A percentile compares a stretch with the other conserved stretches of the same genome.
These are phyloP conservation scores for Dryococelus australis DNA, from an alignment of 2,888 invertebrate species.

Conservation along the genomic window DNA sequence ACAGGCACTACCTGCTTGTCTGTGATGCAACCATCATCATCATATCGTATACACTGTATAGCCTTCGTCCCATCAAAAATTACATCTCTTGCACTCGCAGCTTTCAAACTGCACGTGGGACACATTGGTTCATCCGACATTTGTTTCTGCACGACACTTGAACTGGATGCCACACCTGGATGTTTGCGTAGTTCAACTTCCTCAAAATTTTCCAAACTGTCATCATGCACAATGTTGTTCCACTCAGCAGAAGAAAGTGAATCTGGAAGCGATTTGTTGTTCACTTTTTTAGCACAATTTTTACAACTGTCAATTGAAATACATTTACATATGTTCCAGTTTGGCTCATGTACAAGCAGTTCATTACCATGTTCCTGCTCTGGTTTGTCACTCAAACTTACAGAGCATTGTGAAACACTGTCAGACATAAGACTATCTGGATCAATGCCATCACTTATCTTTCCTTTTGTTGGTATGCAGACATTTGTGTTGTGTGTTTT, in stretches of 20 bases:
- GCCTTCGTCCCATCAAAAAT: neutral
- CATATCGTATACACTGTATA: neutral
- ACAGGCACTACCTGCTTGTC: slow-evolving; percentile 11
- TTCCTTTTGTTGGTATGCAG: neutral
- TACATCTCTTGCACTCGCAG: too few species aligned
- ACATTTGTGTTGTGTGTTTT: neutral
- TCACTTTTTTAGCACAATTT: too few species aligned
- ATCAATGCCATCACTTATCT: neutral
- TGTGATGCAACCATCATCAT: neutral
- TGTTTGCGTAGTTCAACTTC: neutral
- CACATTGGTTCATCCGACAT: neutral
- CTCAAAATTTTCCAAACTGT: neutral
- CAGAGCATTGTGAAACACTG: neutral
- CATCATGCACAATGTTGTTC: neutral
- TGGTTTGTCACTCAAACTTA: neutral
- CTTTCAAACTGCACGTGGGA: neutral
- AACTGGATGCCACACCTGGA: neutral
- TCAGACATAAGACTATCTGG: neutral
- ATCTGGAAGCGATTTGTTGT: too few species aligned
- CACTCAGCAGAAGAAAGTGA: too few species aligned
- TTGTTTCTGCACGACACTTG: too few species aligned
- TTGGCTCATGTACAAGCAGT: too few species aligned
- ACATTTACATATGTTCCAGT: too few species aligned
- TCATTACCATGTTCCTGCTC: neutral
- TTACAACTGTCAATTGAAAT: too few species aligned